Evolutionary conservation across 2,888 invertebrate species (phyloP).

Genomic region (Neoascia interrupta): DNA sequence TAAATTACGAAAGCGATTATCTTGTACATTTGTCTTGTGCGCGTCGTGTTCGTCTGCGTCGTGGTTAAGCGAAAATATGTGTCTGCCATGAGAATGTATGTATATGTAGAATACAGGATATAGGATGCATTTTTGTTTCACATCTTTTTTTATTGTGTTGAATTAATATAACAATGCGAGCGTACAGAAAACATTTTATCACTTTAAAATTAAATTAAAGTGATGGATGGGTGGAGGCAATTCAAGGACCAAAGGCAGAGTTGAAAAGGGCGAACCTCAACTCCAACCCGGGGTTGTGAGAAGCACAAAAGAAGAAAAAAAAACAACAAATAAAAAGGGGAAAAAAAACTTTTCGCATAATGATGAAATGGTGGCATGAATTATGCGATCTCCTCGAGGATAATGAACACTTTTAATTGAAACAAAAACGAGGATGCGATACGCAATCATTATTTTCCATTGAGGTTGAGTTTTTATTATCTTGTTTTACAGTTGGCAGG

Average conservation of each 20-base stretch:
- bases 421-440: constrained; percentile 55
- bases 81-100: too few species aligned
- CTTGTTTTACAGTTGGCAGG: constrained; percentile 23
- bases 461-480: constrained; percentile 28
- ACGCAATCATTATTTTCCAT: constrained; percentile 47
- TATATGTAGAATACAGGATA: too few species aligned
- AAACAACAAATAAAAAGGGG: constrained; percentile 19
- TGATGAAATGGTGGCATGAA: constrained; percentile 60
- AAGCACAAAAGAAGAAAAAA: background rate
- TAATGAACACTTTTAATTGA: constrained; percentile 69
- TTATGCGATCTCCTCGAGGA: constrained; percentile 55
- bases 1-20: constrained; percentile 67
- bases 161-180: constrained; percentile 54
- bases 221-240: constrained; percentile 55
- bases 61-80: constrained; percentile 35
- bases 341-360: constrained; percentile 37
- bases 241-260: background rate
- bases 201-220: constrained; percentile 66
- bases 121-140: constrained; percentile 28
- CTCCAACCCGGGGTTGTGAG: background rate
- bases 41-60: constrained; percentile 33
- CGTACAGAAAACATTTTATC: constrained; percentile 56
- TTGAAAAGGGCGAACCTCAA: constrained; percentile 18
- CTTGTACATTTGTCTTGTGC: constrained; percentile 68
- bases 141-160: constrained; percentile 2